Conservation (phyloP, 2,113 vertebrate species). For the Phycodurus eques region DNA sequence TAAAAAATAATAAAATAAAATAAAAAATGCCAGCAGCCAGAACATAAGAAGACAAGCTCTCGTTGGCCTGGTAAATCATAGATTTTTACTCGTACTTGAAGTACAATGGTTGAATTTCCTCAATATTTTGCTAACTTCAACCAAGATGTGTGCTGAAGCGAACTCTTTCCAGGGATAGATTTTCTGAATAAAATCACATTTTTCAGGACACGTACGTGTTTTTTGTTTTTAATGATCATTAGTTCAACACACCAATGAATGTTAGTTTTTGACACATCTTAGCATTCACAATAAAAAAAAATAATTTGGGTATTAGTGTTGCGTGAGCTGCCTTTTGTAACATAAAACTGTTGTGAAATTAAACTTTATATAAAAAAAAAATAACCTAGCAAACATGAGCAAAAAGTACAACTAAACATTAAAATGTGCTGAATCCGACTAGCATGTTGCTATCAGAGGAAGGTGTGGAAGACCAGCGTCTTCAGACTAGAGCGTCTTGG, state of each 20-base stretch:
- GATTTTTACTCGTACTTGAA: too few relatives aligned
- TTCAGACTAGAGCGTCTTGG: slow-evolving; percentile 57
- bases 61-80: too few relatives aligned
- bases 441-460: slow-evolving; percentile 55
- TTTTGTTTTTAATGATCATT: neutral
- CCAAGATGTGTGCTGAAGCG: too few relatives aligned
- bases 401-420: neutral
- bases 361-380: neutral
- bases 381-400: neutral
- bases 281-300: neutral
- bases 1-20: too few relatives aligned
- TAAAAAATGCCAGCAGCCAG: too few relatives aligned
- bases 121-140: too few relatives aligned
- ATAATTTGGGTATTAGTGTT: neutral
- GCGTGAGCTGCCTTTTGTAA: neutral
- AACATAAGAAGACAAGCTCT: too few relatives aligned
- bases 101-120: too few relatives aligned
- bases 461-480: slow-evolving; percentile 68
- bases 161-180: too few relatives aligned
- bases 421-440: neutral
- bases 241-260: neutral
- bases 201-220: neutral
- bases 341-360: neutral
- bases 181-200: too few relatives aligned
- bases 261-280: neutral